phyloP scores from a whole-genome alignment of 2,797 vertebrate species.

The Triplophysa yarkandensis region DNA sequence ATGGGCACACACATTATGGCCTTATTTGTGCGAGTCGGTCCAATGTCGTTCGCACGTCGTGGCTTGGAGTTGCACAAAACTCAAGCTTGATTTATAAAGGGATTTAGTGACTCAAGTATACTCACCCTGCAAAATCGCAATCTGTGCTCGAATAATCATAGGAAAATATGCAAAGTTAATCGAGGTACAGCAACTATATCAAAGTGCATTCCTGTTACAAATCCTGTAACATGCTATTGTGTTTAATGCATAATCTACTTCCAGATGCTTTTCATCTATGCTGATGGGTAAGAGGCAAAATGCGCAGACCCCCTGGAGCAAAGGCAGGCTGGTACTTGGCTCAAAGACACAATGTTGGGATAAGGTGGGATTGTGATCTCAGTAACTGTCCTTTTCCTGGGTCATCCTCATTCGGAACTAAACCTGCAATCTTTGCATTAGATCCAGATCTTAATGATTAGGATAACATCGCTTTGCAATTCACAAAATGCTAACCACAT shows the following conservation, averaged over 20 bases:
- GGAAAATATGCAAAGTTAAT: constrained; percentile 27
- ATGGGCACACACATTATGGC: constrained; percentile 66
- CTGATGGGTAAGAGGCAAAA: constrained; percentile 2
- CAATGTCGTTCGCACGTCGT: constrained; percentile 62
- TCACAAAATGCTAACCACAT: constrained; percentile 31
- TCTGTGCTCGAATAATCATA: background rate
- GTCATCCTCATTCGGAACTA: constrained; percentile 2
- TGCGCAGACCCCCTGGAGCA: constrained; percentile 4
- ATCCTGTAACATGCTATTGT: constrained; percentile 12
- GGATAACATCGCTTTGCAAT: constrained; percentile 34
- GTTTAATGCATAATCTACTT: constrained; percentile 7
- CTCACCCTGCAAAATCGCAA: constrained; percentile 3
- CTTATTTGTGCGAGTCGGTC: constrained; percentile 10
- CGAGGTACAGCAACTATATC: background rate
- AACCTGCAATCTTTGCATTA: constrained; percentile 26
- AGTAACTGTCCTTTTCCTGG: constrained; percentile 24
- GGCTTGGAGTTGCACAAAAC: constrained; percentile 25
- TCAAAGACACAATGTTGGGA: constrained; percentile 25
- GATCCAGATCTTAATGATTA: constrained; percentile 16
- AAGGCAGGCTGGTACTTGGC: constrained; percentile 6
- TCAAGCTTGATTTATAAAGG: background rate
- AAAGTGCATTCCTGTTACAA: constrained; percentile 7
- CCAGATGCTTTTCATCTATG: constrained; percentile 37
- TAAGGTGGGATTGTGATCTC: constrained; percentile 16
- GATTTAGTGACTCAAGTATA: constrained; percentile 22